Base-by-base conservation (phyloP, 2,113 vertebrate genomes). In the Hydrochoerus hydrochaeris region DNA sequence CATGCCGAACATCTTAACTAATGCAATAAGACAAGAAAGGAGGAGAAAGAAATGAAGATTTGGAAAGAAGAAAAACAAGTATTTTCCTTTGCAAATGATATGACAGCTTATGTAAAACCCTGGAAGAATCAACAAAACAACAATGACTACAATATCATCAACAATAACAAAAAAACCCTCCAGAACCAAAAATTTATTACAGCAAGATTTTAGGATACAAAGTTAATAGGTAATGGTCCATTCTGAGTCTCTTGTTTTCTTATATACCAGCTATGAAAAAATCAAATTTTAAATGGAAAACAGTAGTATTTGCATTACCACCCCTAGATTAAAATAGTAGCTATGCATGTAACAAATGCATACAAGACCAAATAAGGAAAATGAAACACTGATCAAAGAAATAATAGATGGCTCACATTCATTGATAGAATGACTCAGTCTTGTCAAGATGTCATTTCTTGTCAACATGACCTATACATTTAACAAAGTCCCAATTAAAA, bases 221-320 rank as follows among this genome's bases (percentile, higher is more conserved):
- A 5, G 11, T 73, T 69, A 85, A 84, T 44, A 13, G n/a, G 17
- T 17, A 13, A 6, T 60, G 14, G 38, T 26, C 46, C 9, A 73
- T n/a, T 58, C 13, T 60, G 9, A 92, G 41, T 81, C n/a, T 69
- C 17, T 17, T 44, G 24, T n/a, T 90, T 85, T 65, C 13, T 11
- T 63, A 49, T 22, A 84, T 13, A 35, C 24, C 22, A 71, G 12
- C 71, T 69, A 41, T 78, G 11, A 85, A 63, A 20, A 88, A 71
- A 46, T 77, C 0, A 16, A 85, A 73, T 88, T 97, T 94, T 38
- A 63, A 69, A 62, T 71, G 58, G 85, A 84, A 90, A 90, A 78
- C 41, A 94, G 7, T n/a, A 30, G 28, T n/a, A 62, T 81, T 92
- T 89, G 26, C 3, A 80, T 67, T 78, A 88, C 12, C 17, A 93